A percentile compares a stretch with the other conserved stretches of the same genome.
Evolutionary conservation across 2,888 invertebrate genomes (phyloP).

Genomic region (Carabus problematicus): DNA sequence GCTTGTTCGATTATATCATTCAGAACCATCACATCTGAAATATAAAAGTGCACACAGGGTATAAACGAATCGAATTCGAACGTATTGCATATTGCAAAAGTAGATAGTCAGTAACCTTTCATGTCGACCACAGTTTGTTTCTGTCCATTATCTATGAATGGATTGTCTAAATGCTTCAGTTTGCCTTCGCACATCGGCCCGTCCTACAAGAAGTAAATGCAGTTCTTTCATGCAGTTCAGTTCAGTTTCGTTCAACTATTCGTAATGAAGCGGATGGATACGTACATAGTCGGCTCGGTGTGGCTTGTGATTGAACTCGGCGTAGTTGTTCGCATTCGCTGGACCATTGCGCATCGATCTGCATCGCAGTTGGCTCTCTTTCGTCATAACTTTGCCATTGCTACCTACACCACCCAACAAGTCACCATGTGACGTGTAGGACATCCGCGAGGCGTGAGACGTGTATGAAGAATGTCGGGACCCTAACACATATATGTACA

Average conservation of each 20-base stretch:
- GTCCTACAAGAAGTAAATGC: conserved; percentile 66
- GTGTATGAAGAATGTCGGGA: conserved; percentile 95
- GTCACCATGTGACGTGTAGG: conserved; percentile 94
- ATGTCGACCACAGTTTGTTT: conserved; percentile 91
- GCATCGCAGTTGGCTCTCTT: conserved; percentile 82
- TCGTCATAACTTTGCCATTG: conserved; percentile 74
- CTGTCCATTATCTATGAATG: conserved; percentile 87
- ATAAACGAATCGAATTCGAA: background rate
- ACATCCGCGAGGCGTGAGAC: conserved; percentile 91
- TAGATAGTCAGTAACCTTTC: conserved; percentile 62
- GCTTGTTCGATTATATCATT: conserved; percentile 97
- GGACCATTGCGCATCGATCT: conserved; percentile 75
- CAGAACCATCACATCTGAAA: conserved; percentile 94
- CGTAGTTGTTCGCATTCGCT: conserved; percentile 63
- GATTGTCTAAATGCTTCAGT: conserved; percentile 88
- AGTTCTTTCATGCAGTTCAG: background rate
- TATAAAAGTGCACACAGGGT: conserved; percentile 45
- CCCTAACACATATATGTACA: conserved; percentile 60
- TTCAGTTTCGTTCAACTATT: background rate
- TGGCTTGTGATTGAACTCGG: conserved; percentile 69
- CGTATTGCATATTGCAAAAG: background rate
- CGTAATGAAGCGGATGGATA: conserved; percentile 44
- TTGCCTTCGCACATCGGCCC: conserved; percentile 83
- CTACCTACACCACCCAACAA: conserved; percentile 75
- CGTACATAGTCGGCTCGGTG: conserved; percentile 77